Evolutionary conservation across 2,888 invertebrate genomes (phyloP).

Genomic region (Dascillus cervinus): DNA sequence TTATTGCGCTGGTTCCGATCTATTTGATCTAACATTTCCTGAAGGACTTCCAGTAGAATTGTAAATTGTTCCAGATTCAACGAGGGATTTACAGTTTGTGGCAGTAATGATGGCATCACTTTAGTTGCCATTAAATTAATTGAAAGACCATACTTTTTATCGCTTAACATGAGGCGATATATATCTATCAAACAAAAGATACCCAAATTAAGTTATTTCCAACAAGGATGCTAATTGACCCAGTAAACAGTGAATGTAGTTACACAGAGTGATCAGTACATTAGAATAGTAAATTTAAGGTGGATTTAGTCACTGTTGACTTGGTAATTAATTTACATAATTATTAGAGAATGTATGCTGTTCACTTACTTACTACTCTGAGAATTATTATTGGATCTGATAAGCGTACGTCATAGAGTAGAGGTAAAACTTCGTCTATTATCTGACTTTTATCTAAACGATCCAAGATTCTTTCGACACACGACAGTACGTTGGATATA

Average conservation of each 20-base stretch:
- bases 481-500: constrained; percentile 68
- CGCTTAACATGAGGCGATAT: constrained; percentile 82
- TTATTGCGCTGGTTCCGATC: constrained; percentile 84
- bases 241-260: too few relatives aligned
- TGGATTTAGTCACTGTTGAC: too few relatives aligned
- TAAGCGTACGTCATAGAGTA: constrained; percentile 77
- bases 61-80: constrained; percentile 77
- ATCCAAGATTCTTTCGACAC: constrained; percentile 73
- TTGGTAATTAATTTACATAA: too few relatives aligned
- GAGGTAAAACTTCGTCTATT: constrained; percentile 83
- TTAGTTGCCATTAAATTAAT: constrained; percentile 88
- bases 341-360: too few relatives aligned
- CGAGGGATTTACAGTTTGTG: constrained; percentile 85
- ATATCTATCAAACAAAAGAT: constrained; percentile 59
- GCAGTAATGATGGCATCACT: constrained; percentile 87
- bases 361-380: constrained; percentile 92
- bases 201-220: too few relatives aligned
- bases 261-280: too few relatives aligned
- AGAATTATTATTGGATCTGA: constrained; percentile 84
- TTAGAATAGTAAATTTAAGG: too few relatives aligned
- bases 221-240: too few relatives aligned
- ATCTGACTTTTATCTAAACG: constrained; percentile 82
- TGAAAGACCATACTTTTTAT: constrained; percentile 84
- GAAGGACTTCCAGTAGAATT: constrained; percentile 71
- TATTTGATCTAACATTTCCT: constrained; percentile 87